Percentiles rank a stretch among this genome's conserved stretches.
Conservation (phyloP, 2,113 vertebrate genomes). For the Ammospiza caudacuta region DNA sequence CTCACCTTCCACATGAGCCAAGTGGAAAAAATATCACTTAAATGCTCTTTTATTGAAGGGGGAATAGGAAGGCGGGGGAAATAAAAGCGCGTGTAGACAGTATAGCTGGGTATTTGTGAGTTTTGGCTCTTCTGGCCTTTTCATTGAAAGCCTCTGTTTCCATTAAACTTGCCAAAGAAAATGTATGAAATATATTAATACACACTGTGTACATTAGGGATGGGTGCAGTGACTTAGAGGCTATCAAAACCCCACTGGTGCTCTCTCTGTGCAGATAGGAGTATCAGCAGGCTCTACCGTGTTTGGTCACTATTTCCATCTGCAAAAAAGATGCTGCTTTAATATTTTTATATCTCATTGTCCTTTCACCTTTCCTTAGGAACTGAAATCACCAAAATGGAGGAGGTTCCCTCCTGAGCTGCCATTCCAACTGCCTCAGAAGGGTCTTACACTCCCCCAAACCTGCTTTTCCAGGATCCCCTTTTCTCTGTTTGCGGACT, state of each 20-base stretch:
- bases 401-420: background rate
- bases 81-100: background rate
- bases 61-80: background rate
- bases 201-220: background rate
- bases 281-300: accelerated
- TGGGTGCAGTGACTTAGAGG: background rate
- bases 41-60: background rate
- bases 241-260: background rate
- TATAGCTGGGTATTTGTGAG: conserved; percentile 45
- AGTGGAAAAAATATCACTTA: background rate
- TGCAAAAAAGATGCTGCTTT: background rate
- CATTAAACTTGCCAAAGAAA: conserved; percentile 67
- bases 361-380: background rate
- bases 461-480: background rate
- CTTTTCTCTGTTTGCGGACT: background rate
- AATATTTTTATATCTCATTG: background rate
- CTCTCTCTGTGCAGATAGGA: background rate
- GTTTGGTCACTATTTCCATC: background rate
- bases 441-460: background rate
- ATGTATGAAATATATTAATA: conserved; percentile 48
- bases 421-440: background rate
- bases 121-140: conserved; percentile 53
- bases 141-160: conserved; percentile 66
- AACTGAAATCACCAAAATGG: background rate
- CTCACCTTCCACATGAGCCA: conserved; percentile 44